Conservation (phyloP, 1,140 invertebrate genomes). For the Calycopis cecrops region DNA sequence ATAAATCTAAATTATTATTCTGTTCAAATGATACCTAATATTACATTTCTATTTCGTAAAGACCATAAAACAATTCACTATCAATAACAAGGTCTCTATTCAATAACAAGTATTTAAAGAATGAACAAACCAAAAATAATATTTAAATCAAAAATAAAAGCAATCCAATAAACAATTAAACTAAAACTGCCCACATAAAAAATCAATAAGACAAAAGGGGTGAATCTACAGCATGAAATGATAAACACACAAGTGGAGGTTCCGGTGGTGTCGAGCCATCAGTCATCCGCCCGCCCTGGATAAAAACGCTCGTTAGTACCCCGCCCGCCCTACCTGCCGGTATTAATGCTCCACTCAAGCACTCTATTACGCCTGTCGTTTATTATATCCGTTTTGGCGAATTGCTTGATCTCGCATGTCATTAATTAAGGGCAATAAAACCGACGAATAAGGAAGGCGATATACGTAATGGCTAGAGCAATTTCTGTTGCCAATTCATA, state of each 20-base stretch:
- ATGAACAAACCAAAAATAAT: too few relatives aligned
- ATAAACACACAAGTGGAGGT: conserved; percentile 61
- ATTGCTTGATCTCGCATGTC: conserved; percentile 59
- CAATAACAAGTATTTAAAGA: too few relatives aligned
- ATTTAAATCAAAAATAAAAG: too few relatives aligned
- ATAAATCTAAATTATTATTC: too few relatives aligned
- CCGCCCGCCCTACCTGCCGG: conserved; percentile 52
- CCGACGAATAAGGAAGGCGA: conserved; percentile 2
- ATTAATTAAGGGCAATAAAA: conserved; percentile 29
- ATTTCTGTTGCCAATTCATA: neutral
- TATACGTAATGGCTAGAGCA: neutral
- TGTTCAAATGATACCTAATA: too few relatives aligned
- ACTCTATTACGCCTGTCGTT: conserved; percentile 70
- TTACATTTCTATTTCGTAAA: too few relatives aligned
- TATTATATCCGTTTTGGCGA: conserved; percentile 72
- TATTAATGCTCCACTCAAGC: conserved; percentile 71
- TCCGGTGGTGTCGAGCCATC: conserved; percentile 60
- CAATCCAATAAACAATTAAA: too few relatives aligned
- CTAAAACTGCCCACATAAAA: neutral
- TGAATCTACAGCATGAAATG: conserved; percentile 44
- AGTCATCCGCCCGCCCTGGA: conserved; percentile 66
- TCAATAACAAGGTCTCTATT: too few relatives aligned
- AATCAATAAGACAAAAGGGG: conserved; percentile 5
- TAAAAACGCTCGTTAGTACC: conserved; percentile 70
- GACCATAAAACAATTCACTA: too few relatives aligned